phyloP scores from a whole-genome alignment of 2,888 invertebrate genomes.

The Prenolepis imparis region DNA sequence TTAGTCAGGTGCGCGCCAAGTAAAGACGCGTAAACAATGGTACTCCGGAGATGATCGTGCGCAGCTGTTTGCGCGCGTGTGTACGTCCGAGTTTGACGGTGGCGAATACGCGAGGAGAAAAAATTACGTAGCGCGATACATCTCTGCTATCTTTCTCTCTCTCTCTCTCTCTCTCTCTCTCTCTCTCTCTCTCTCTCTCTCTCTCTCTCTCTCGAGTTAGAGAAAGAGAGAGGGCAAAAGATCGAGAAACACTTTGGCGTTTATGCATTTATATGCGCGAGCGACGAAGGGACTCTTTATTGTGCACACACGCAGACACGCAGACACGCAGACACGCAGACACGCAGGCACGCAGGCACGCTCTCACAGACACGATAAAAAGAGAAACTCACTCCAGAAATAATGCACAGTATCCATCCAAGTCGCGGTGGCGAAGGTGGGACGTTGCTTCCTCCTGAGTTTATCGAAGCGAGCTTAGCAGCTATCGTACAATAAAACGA shows the following conservation, averaged over 20 bases:
- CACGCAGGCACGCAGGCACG: slow-evolving; percentile 14
- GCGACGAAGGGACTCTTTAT: slow-evolving; percentile 16
- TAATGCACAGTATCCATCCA: slow-evolving; percentile 86
- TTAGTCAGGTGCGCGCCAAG: slow-evolving; percentile 26
- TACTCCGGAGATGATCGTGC: slow-evolving; percentile 12
- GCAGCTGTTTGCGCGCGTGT: slow-evolving; percentile 42
- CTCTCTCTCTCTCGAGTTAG: no score
- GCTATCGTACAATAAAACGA: slow-evolving; percentile 51
- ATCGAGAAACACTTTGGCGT: slow-evolving; percentile 26
- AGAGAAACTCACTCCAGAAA: slow-evolving; percentile 85
- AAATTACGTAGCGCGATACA: background rate
- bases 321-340: background rate
- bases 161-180: no score
- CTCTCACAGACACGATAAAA: slow-evolving; percentile 63
- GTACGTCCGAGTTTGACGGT: background rate
- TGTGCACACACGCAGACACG: no score
- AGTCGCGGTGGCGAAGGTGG: slow-evolving; percentile 77
- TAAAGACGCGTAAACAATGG: slow-evolving; percentile 53
- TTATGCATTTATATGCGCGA: slow-evolving; percentile 5
- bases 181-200: background rate
- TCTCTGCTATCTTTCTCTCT: background rate
- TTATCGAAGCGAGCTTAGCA: slow-evolving; percentile 57
- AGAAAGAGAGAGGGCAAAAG: slow-evolving; percentile 1
- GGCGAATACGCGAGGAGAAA: background rate
- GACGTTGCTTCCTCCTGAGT: slow-evolving; percentile 64